Evolutionary conservation across 2,113 vertebrate genomes (phyloP).

Genomic region (Sminthopsis crassicaudata): DNA sequence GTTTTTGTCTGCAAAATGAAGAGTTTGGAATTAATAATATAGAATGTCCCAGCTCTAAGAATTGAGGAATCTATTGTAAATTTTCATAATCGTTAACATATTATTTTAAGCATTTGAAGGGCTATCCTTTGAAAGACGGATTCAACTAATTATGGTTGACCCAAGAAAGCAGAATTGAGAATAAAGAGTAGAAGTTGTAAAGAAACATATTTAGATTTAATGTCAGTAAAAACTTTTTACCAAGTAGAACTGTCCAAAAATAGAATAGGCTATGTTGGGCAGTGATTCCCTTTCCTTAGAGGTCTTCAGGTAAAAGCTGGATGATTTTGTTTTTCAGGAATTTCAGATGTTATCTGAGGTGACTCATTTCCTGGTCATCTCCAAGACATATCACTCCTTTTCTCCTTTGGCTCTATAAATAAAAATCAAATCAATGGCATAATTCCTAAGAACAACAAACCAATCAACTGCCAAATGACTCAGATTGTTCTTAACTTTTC

Average conservation of each 20-base stretch:
- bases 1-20: background rate
- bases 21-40: background rate
- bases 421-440: background rate
- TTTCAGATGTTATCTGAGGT: background rate
- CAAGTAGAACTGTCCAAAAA: background rate
- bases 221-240: background rate
- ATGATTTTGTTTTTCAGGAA: background rate
- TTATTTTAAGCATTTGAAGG: background rate
- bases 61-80: background rate
- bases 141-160: background rate
- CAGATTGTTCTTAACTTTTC: background rate
- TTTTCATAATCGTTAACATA: background rate
- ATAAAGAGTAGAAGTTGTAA: background rate
- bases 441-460: background rate
- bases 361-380: background rate
- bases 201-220: background rate
- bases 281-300: background rate
- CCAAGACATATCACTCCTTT: background rate
- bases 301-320: background rate
- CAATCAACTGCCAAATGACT: background rate
- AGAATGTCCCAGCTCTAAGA: background rate
- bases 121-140: background rate
- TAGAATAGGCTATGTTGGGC: background rate
- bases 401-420: background rate
- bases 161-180: background rate